These are phyloP conservation scores for Lasioglossum figueresi DNA, from an alignment of 2,888 invertebrate species.

Conservation along the genomic window DNA sequence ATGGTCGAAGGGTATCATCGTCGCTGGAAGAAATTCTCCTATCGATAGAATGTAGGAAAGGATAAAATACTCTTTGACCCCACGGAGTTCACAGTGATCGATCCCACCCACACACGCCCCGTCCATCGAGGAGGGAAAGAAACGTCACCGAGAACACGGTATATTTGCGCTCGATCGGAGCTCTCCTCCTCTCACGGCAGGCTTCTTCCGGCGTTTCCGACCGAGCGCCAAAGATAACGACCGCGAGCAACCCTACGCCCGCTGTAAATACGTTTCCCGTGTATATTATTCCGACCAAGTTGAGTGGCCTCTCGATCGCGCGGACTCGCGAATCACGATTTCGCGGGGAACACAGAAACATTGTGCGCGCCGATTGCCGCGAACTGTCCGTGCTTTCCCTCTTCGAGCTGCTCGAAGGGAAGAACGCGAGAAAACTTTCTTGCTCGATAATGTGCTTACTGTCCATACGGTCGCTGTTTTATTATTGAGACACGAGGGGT, in stretches of 20 bases:
- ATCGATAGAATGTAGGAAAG: not conserved
- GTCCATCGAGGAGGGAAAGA: not conserved
- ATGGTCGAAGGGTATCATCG: not conserved
- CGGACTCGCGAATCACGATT: conserved; percentile 2
- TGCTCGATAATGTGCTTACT: not conserved
- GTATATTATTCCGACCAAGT: conserved; percentile 72
- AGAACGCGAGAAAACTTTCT: not conserved
- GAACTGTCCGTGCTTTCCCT: not conserved
- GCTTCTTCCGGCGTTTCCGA: conserved; percentile 31
- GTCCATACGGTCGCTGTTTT: not conserved
- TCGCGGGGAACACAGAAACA: not conserved
- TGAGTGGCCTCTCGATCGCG: conserved; percentile 68
- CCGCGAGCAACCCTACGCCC: conserved; percentile 50
- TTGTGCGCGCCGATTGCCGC: not conserved
- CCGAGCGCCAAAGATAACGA: conserved; percentile 51
- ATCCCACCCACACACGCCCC: not conserved
- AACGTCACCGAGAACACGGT: conserved; percentile 19
- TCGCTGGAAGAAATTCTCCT: not conserved
- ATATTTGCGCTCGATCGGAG: conserved; percentile 66
- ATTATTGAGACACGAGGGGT: not conserved
- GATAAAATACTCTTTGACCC: not conserved
- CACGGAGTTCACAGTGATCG: not conserved
- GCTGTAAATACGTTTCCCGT: conserved; percentile 72
- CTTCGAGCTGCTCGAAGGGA: not conserved
- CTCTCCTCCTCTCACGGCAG: conserved; percentile 25